Percentiles rank a stretch among this genome's conserved stretches.
Evolutionary conservation across 2,797 vertebrate species (phyloP).

Genomic region (Calcarius lapponicus): DNA sequence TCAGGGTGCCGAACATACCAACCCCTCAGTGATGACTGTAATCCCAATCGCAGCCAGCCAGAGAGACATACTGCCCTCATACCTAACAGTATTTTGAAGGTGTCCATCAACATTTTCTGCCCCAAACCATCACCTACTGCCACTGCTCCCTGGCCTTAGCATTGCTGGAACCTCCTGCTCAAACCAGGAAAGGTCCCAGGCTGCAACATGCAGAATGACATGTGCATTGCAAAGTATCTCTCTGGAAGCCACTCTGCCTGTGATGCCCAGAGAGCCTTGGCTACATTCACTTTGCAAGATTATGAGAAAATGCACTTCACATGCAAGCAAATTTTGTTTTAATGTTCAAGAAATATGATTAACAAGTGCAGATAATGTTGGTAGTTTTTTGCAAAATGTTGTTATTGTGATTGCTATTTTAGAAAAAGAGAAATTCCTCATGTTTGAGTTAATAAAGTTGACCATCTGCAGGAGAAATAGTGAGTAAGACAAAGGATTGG

Average conservation of each 20-base stretch:
- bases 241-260: not conserved
- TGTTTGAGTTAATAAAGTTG: not conserved
- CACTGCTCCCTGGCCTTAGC: not conserved
- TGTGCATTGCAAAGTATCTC: not conserved
- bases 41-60: not conserved
- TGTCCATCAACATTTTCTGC: not conserved
- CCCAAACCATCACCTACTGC: not conserved
- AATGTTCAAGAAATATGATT: not conserved
- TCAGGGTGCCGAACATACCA: not conserved
- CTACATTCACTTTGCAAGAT: not conserved
- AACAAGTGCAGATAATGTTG: not conserved
- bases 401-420: not conserved
- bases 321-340: not conserved
- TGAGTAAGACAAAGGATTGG: not conserved
- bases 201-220: not conserved
- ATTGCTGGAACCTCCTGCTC: not conserved
- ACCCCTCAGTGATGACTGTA: not conserved
- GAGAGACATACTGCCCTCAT: not conserved
- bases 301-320: not conserved
- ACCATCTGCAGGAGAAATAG: not conserved
- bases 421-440: not conserved
- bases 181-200: not conserved
- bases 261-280: not conserved
- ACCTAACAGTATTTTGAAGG: not conserved
- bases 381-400: not conserved